A percentile compares a stretch with the other conserved stretches of the same genome.
These are phyloP conservation scores for Pyrrhosoma nymphula DNA, from an alignment of 2,888 invertebrate genomes.

Conservation along the genomic window DNA sequence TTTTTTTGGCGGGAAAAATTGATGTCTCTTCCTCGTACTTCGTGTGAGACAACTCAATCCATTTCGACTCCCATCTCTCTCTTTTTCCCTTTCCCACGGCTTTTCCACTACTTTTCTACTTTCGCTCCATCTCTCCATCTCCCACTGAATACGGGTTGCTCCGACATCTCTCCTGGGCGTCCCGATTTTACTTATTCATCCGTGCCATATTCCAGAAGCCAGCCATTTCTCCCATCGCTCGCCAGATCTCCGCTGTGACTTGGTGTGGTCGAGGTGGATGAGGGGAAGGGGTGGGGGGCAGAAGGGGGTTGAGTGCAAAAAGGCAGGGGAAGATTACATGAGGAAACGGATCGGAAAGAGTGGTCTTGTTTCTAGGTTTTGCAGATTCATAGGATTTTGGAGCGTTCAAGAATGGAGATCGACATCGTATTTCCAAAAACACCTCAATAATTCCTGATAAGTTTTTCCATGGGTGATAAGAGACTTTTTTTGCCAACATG, in stretches of 20 bases:
- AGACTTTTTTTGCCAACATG: too few species aligned
- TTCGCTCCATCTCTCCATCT: background rate
- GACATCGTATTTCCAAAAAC: too few species aligned
- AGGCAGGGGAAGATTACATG: too few species aligned
- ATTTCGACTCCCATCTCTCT: background rate
- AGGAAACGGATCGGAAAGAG: too few species aligned
- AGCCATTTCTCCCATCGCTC: background rate
- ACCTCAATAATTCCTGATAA: too few species aligned
- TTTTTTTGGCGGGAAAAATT: background rate
- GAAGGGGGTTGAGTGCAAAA: background rate
- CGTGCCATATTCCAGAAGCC: background rate
- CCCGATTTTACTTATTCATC: constrained; percentile 25
- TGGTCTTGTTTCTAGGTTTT: too few species aligned
- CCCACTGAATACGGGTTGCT: too few species aligned
- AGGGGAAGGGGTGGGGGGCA: background rate
- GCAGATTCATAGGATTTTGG: too few species aligned
- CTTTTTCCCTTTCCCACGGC: background rate
- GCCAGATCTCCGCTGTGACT: background rate
- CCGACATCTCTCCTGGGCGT: background rate
- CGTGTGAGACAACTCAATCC: constrained; percentile 15
- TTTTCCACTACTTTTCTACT: background rate
- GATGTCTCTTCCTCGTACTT: background rate
- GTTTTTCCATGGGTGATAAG: too few species aligned
- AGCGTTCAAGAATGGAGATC: too few species aligned
- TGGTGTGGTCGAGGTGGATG: background rate